Evolutionary conservation across 2,888 invertebrate species (phyloP), one percentile per base, ranked within the genome.

Genomic region (Ennomos erosarius): DNA sequence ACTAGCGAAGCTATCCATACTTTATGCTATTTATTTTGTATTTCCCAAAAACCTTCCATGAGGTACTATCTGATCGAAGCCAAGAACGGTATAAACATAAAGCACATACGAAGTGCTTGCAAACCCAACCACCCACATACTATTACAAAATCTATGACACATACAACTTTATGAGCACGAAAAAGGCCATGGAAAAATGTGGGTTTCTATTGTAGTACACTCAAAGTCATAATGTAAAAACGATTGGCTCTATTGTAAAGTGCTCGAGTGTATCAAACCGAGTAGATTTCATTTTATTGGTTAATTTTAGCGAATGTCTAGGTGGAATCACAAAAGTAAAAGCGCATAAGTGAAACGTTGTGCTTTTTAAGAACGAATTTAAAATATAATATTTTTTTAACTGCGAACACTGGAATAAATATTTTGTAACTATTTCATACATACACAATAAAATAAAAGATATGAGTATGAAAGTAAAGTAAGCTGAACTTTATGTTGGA

Each of bases 251-350:
- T 76, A 51, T 74, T 74, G 77, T 75, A 46, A 55, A 53, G 61
- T 57, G 62, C 59, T 71, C 55, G 58, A 70, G 70, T 71, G 74
- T 71, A 69, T 64, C 62, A 73, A 70, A 76, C 74, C 82, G 79
- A 68, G 75, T 68, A 71, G 75, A 86, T 85, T 87, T 79, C 79
- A 78, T 84, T 86, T 82, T 85, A 82, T 84, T 82, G 76, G 76
- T 76, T 82, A 81, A 83, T 84, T 86, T 81, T 75, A 47, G 66
- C 68, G 59, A 72, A 78, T 69, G 79, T 68, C 82, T 82, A 79
- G 83, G 85, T 71, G 82, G 77, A 68, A 16, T 57, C 8, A 1
- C 39, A 8, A 10, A 13, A 4, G 47, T 5, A 55, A 68, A 76
- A 26, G 55, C 48, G 53, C 5, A 34, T 47, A 78, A 70, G 66